Percentiles rank a stretch among this genome's conserved stretches.
Evolutionary conservation across 2,888 invertebrate genomes (phyloP).

Genomic region (Alsophila aescularia): DNA sequence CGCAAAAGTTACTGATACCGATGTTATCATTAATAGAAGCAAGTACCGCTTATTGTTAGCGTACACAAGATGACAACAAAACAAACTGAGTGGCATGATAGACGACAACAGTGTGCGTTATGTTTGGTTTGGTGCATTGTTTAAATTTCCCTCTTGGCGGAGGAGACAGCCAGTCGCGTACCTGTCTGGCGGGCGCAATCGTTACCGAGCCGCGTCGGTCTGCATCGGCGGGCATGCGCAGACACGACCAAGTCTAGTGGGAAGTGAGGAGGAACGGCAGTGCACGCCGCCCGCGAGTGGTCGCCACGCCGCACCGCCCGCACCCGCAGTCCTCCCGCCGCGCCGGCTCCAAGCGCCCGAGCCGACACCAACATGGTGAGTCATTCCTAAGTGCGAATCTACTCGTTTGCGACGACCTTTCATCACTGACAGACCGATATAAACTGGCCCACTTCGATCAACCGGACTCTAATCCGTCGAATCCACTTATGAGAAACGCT

Average conservation of each 20-base stretch:
- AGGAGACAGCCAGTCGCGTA: constrained; percentile 81
- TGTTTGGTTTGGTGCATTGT: constrained; percentile 64
- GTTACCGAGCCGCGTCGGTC: constrained; percentile 78
- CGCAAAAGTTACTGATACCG: too few species aligned
- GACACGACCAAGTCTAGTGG: constrained; percentile 60
- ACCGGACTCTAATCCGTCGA: constrained; percentile 34
- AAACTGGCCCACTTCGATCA: constrained; percentile 49
- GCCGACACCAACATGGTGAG: constrained; percentile 80
- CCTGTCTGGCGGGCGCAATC: constrained; percentile 77
- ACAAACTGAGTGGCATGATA: constrained; percentile 46
- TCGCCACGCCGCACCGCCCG: constrained; percentile 68
- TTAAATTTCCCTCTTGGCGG: constrained; percentile 71
- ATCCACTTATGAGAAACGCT: constrained; percentile 25
- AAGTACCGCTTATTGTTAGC: too few species aligned
- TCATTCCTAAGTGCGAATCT: constrained; percentile 77
- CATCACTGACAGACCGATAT: constrained; percentile 50
- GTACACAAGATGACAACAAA: constrained; percentile 32
- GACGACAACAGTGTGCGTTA: constrained; percentile 45
- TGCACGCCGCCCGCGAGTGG: constrained; percentile 64
- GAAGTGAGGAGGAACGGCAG: constrained; percentile 72
- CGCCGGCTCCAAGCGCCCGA: constrained; percentile 77
- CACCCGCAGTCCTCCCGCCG: constrained; percentile 79
- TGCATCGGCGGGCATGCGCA: constrained; percentile 81
- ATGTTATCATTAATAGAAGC: too few species aligned
- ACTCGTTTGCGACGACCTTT: constrained; percentile 71